A percentile compares a stretch with the other conserved stretches of the same genome.
These are phyloP conservation scores for Actinia tenebrosa DNA, from an alignment of 64 coral and sea anemone genomes.

Conservation along the genomic window DNA sequence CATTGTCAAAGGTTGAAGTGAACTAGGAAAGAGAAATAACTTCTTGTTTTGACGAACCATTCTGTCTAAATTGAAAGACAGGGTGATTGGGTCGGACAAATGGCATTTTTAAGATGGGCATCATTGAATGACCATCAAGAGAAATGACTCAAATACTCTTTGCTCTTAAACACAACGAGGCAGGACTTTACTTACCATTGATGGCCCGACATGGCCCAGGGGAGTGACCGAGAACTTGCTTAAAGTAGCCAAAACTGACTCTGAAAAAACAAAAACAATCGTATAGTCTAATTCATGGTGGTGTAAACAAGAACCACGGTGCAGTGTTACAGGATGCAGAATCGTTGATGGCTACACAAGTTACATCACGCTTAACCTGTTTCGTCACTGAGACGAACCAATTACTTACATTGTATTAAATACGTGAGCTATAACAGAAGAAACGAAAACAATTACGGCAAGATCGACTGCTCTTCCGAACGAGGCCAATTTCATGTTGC, in stretches of 20 bases:
- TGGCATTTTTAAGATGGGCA: background rate
- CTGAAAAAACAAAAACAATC: conserved; percentile 26
- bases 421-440: background rate
- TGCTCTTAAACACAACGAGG: background rate
- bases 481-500: background rate
- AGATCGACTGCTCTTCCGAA: conserved; percentile 7
- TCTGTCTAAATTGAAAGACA: background rate
- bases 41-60: background rate
- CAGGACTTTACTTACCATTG: conserved; percentile 12
- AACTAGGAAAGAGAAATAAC: background rate
- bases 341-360: background rate
- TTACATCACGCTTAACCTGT: background rate
- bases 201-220: conserved; percentile 21
- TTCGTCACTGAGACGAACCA: background rate
- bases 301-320: conserved; percentile 5
- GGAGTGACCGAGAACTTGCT: conserved; percentile 21
- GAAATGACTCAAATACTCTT: background rate
- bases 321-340: background rate
- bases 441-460: background rate
- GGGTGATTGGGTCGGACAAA: background rate
- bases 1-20: background rate
- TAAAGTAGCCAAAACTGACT: conserved; percentile 24
- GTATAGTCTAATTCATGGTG: background rate
- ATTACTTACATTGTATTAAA: conserved; percentile 12
- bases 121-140: background rate